phyloP scores from a whole-genome alignment of 2,888 invertebrate species.

The Stenodema calcarata region DNA sequence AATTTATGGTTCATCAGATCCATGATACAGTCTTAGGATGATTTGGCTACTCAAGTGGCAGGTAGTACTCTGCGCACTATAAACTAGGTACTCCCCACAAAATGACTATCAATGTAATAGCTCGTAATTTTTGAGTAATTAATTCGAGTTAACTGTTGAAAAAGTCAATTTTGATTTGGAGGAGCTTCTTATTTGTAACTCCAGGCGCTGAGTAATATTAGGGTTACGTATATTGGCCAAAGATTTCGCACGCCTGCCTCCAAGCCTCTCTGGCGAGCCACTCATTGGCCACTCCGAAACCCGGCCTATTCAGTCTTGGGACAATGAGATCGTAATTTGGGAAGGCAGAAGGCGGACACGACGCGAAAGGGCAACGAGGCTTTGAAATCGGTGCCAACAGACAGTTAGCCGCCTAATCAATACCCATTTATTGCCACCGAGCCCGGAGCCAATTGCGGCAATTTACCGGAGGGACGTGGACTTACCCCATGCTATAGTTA shows the following conservation, averaged over 20 bases:
- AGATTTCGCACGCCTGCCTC: neutral
- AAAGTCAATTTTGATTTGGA: too few species aligned
- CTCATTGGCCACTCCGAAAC: neutral
- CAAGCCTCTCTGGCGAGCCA: neutral
- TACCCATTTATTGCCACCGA: neutral
- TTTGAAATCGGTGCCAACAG: neutral
- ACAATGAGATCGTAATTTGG: neutral
- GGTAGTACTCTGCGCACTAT: too few species aligned
- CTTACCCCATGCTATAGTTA: neutral
- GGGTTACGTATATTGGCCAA: too few species aligned
- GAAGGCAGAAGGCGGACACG: neutral
- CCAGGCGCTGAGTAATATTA: too few species aligned
- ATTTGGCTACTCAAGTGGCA: too few species aligned
- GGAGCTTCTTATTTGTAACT: too few species aligned
- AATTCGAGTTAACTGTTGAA: too few species aligned
- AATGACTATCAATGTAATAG: too few species aligned
- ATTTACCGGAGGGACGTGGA: neutral
- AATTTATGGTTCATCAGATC: too few species aligned
- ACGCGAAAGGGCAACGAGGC: neutral
- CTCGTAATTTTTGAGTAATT: too few species aligned
- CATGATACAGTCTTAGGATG: too few species aligned
- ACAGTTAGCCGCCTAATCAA: neutral
- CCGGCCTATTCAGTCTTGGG: neutral
- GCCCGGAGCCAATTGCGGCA: neutral
- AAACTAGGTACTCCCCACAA: too few species aligned